These are phyloP conservation scores for Oxytorus armatus DNA, from an alignment of 2,888 invertebrate species.

Conservation along the genomic window DNA sequence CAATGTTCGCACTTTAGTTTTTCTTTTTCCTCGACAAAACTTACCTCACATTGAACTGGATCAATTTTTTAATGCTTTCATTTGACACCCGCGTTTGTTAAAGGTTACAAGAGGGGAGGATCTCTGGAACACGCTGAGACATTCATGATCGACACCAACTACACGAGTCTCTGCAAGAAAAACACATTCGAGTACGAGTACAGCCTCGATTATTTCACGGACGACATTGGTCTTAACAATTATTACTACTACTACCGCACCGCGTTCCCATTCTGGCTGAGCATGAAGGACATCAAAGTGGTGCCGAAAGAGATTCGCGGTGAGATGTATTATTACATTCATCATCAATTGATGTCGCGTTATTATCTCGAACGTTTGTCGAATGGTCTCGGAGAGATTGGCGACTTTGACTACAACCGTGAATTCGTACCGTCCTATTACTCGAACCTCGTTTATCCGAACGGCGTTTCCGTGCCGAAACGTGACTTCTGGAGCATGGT, in stretches of 20 bases:
- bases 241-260: constrained; percentile 89
- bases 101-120: constrained; percentile 68
- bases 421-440: constrained; percentile 86
- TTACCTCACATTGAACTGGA: no score
- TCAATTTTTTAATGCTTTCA: no score
- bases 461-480: constrained; percentile 87
- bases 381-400: constrained; percentile 87
- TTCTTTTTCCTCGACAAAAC: no score
- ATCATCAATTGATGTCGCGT: constrained; percentile 89
- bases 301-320: constrained; percentile 86
- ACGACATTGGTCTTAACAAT: constrained; percentile 89
- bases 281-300: constrained; percentile 85
- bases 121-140: constrained; percentile 66
- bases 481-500: constrained; percentile 85
- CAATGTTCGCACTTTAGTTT: no score
- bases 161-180: constrained; percentile 86
- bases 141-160: constrained; percentile 86
- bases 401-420: constrained; percentile 86
- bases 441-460: constrained; percentile 87
- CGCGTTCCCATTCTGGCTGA: constrained; percentile 89
- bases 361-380: constrained; percentile 90
- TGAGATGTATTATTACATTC: constrained; percentile 88
- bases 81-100: no score
- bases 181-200: constrained; percentile 86
- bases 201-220: constrained; percentile 88